Base-by-base conservation (phyloP, 2,797 vertebrate genomes). In the Takifugu rubripes region DNA sequence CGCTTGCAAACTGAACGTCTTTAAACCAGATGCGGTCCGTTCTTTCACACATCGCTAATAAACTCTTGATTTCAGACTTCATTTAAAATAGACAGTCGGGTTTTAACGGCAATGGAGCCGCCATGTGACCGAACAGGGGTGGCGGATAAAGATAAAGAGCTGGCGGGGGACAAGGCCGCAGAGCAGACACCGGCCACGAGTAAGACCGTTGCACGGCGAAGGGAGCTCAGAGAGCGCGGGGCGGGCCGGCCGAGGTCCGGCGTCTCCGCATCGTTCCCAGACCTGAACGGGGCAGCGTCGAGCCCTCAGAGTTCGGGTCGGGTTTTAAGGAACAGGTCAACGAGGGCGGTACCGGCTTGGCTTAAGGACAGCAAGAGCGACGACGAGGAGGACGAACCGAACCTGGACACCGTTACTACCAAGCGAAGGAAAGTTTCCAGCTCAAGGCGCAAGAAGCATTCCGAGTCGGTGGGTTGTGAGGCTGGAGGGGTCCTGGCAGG, bases 401-500 rank as follows among this genome's bases (percentile, higher is more conserved):
- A 61, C 50, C 69, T 72, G 36, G 86, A 92, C 65, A 75, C 78
- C 36, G 83, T 84, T 0, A 88, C 85, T 12, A 85, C 85, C 60
- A 93, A 93, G 70, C 89, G 94, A 70, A 91, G 92, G 79, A 96
- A 94, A 88, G 91, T 94, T 69, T 89, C 91, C 54, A 93, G 91
- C 63, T 92, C 92, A 36, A 91, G 90, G 53, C 90, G 94, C 46
- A 93, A 90, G 83, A 94, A 91, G 81, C 88, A 72, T 54, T 75
- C 88, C 3, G 92, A 91, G 46, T 55, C 85, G 64, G 87, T 78
- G n/a, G 75, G 58, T 52, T 61, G 55, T 14, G 87, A 86, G 42
- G 43, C 79, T 53, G 78, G 56, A 67, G 86, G 68, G 56, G 84
- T 79, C 44, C 59, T 63, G 49, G 63, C 71, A 68, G 82, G 65